Base-by-base conservation (phyloP, 2,113 vertebrate genomes). In the Myrmecophaga tridactyla region DNA sequence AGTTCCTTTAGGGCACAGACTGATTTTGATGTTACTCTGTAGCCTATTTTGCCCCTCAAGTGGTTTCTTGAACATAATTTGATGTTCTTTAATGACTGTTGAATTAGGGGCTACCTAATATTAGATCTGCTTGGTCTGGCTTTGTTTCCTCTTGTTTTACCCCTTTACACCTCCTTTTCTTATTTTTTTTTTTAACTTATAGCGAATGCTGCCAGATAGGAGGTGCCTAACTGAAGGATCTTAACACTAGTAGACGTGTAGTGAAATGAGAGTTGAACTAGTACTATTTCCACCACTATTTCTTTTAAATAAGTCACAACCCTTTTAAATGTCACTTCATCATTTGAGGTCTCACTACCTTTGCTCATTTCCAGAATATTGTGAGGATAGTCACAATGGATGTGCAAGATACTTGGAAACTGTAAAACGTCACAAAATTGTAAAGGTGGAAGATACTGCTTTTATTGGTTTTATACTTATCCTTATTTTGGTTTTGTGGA, bases 381-480 rank as follows among this genome's bases (percentile, higher is more conserved):
- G 0, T 21, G 9, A 41, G 84, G 73, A 67, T 12, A 27, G 1
- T 18, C 27, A 17, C 11, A 6, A 20, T 21, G 29, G 12, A 6
- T 17, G 7, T 75, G 36, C 11, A 23, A 17, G 25, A 31, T 11
- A 27, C n/a, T 29, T 27, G 17, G 31, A 36, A 9, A 27, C 60
- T 21, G 0, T 43, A 29, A n/a, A n/a, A 34, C 4, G 1, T 78
- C 10, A 1, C 36, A 2, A 29, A 43, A 12, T 23, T 53, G 6
- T 31, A 18, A 63, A 58, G 39, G 29, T 51, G 5, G 56, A 48
- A 62, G 62, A 15, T 29, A 29, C 41, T 65, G 43, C 39, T 86
- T 77, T 41, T 25, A 36, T 11, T 56, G 27, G 53, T 51, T 48
- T 41, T n/a, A 36, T 3, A 1, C 11, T 69, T 67, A 27, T 76